Evolutionary conservation across 2,797 vertebrate genomes (phyloP).

Genomic region (Perodicticus potto): DNA sequence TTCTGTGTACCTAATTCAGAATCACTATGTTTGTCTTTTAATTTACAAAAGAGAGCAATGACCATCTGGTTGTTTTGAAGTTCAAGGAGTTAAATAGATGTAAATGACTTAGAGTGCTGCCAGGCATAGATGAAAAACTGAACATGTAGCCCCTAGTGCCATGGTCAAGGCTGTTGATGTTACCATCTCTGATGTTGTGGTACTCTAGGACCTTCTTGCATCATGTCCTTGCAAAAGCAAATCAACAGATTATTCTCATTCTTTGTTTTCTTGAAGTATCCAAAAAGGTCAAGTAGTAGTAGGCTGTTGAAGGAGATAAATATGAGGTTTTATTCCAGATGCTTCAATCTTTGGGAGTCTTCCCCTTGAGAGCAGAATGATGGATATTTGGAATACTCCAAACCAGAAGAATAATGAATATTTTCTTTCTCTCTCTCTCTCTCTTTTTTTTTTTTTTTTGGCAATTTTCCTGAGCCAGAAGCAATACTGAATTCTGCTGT

Average conservation of each 20-base stretch:
- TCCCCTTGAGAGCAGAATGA: constrained; percentile 28
- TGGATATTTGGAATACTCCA: constrained; percentile 18
- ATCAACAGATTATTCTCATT: neutral
- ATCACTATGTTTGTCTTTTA: neutral
- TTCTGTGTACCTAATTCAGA: neutral
- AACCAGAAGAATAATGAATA: constrained; percentile 55
- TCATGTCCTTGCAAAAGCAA: neutral
- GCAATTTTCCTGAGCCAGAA: constrained; percentile 3
- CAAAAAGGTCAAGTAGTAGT: neutral
- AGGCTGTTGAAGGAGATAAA: constrained; percentile 13
- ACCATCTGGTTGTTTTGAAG: neutral
- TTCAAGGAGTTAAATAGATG: neutral
- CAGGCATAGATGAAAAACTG: neutral
- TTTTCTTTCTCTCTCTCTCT: neutral
- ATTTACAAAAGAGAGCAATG: neutral
- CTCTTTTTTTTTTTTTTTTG: constrained; percentile 30
- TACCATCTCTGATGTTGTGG: neutral
- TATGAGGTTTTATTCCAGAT: neutral
- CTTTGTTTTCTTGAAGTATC: neutral
- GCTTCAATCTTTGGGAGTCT: constrained; percentile 17
- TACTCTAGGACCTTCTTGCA: neutral
- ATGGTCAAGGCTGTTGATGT: neutral
- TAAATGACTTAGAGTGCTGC: neutral
- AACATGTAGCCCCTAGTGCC: accelerated
- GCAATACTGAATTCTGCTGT: neutral